These are phyloP conservation scores for Notarius quadriscutis DNA, from an alignment of 2,113 vertebrate species.

Conservation along the genomic window DNA sequence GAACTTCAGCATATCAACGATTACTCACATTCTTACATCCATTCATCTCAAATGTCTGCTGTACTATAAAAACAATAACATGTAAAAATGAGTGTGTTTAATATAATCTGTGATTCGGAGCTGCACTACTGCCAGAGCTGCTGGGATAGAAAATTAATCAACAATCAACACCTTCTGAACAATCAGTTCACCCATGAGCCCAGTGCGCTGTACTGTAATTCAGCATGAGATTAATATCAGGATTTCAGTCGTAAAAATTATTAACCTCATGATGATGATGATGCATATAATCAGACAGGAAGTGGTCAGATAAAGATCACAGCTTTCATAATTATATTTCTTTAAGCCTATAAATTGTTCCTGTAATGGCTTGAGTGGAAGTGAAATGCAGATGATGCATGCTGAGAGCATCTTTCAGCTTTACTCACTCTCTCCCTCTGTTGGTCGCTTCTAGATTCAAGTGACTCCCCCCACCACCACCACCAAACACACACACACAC, in stretches of 20 bases:
- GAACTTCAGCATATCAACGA: not conserved
- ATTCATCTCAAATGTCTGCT: too few species aligned
- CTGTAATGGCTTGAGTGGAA: not conserved
- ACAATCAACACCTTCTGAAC: not conserved
- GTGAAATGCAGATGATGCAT: not conserved
- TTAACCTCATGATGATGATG: not conserved
- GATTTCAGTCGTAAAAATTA: not conserved
- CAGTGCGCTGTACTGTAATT: not conserved
- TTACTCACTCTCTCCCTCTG: slow-evolving; percentile 73
- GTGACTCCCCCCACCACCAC: not conserved
- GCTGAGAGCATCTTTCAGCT: slow-evolving; percentile 1
- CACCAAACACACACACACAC: not conserved
- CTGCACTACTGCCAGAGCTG: not conserved
- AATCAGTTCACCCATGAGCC: not conserved
- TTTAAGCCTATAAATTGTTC: not conserved
- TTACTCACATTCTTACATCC: not conserved
- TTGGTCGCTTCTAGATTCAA: slow-evolving; percentile 61
- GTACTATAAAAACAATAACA: not conserved
- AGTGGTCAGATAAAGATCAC: not conserved
- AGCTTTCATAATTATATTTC: not conserved
- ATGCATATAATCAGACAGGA: not conserved
- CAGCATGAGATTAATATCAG: not conserved
- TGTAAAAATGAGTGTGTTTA: not conserved
- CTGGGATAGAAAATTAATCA: too few species aligned
- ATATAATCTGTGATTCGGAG: not conserved